Conservation (phyloP, 2,113 vertebrate species). For the Lophotis ruficrista region DNA sequence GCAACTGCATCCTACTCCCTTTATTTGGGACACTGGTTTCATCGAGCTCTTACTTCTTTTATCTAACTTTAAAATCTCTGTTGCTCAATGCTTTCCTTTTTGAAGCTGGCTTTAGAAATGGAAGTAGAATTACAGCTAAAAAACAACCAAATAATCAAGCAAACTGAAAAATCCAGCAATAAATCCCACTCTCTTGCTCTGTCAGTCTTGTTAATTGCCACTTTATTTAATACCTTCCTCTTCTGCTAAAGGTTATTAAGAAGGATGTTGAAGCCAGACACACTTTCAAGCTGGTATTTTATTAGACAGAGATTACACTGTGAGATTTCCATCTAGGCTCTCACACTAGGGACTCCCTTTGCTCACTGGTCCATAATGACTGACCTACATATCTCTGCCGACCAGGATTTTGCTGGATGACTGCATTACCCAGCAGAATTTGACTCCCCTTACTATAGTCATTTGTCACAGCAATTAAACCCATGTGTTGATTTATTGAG, state of each 20-base stretch:
- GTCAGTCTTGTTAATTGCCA: constrained; percentile 46
- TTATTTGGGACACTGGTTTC: not conserved
- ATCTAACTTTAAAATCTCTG: not conserved
- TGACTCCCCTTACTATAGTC: not conserved
- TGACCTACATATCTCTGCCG: constrained; percentile 52
- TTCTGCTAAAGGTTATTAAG: constrained; percentile 34
- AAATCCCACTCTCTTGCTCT: not conserved
- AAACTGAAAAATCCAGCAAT: not conserved
- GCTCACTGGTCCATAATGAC: constrained; percentile 30
- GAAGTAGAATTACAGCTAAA: not conserved
- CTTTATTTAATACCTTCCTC: constrained; percentile 22
- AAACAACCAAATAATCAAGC: not conserved
- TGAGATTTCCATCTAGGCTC: constrained; percentile 12
- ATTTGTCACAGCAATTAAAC: constrained; percentile 62
- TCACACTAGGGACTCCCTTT: constrained; percentile 1
- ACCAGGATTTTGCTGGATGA: constrained; percentile 24
- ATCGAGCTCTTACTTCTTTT: not conserved
- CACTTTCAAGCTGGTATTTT: not conserved
- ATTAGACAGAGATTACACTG: not conserved
- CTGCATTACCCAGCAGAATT: constrained; percentile 12
- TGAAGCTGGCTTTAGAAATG: not conserved
- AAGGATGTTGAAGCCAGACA: not conserved
- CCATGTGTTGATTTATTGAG: constrained; percentile 36
- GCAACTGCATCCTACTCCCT: not conserved
- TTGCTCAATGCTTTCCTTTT: not conserved